Conservation (phyloP, 2,888 invertebrate genomes). For the Scaptomyza reducta region DNA sequence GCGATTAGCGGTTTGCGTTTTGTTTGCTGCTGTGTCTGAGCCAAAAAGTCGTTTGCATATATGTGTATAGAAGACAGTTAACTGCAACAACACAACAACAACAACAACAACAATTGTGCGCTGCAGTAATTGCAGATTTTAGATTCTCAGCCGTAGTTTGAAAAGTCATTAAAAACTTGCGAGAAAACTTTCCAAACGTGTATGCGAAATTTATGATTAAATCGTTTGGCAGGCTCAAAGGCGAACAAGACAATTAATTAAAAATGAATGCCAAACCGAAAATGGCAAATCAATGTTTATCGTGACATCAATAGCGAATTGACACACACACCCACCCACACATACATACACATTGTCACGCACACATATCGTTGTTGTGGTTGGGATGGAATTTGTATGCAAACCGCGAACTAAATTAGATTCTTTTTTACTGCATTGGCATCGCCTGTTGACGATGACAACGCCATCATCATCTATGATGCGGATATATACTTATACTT, state of each 20-base stretch:
- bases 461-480: conserved; percentile 46
- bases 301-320: conserved; percentile 81
- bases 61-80: conserved; percentile 25
- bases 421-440: conserved; percentile 80
- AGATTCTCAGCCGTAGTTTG: conserved; percentile 62
- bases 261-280: conserved; percentile 72
- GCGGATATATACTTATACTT: conserved; percentile 41
- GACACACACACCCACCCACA: conserved; percentile 22
- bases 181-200: conserved; percentile 70
- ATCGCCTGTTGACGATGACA: conserved; percentile 62
- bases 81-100: conserved; percentile 25
- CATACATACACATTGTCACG: conserved; percentile 63
- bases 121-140: conserved; percentile 73
- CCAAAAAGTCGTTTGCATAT: conserved; percentile 43
- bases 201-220: conserved; percentile 80
- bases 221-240: conserved; percentile 48
- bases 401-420: conserved; percentile 83
- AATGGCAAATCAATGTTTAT: conserved; percentile 82
- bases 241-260: conserved; percentile 77
- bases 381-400: conserved; percentile 78
- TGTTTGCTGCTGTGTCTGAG: conserved; percentile 66
- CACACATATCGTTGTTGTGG: conserved; percentile 31
- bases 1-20: conserved; percentile 77
- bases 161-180: conserved; percentile 83
- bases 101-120: conserved; percentile 20